Percentiles rank a stretch among this genome's conserved stretches.
Conservation (phyloP, 2,113 vertebrate genomes). For the Setophaga petechia region DNA sequence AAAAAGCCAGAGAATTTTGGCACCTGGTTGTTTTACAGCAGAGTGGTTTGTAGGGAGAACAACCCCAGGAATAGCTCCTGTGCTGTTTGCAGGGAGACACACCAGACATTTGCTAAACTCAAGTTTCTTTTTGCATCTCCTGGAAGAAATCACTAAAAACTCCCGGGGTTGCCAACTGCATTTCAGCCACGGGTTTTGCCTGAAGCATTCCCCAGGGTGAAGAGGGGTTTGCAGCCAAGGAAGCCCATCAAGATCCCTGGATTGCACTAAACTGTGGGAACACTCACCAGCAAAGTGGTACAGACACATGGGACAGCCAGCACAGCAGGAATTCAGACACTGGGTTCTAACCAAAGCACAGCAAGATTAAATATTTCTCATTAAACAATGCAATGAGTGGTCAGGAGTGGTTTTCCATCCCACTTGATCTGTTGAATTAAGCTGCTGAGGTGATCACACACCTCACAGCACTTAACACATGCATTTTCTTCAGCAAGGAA, state of each 20-base stretch:
- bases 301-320: background rate
- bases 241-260: background rate
- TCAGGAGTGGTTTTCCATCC: background rate
- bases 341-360: background rate
- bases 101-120: background rate
- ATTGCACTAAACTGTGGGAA: background rate
- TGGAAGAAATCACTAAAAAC: background rate
- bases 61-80: background rate
- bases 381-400: background rate
- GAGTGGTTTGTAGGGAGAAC: background rate
- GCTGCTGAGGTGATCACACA: background rate
- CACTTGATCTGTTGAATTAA: background rate
- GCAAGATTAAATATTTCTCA: background rate
- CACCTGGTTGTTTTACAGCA: background rate
- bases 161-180: background rate
- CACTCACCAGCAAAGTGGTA: rapidly evolving
- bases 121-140: background rate
- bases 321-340: background rate
- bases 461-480: background rate
- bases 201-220: rapidly evolving
- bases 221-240: background rate
- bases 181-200: background rate
- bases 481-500: background rate
- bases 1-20: background rate
- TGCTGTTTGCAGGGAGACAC: background rate